Percentiles rank a stretch among this genome's conserved stretches.
These are phyloP conservation scores for Hemistola chrysoprasaria DNA, from an alignment of 2,888 invertebrate genomes.

Conservation along the genomic window DNA sequence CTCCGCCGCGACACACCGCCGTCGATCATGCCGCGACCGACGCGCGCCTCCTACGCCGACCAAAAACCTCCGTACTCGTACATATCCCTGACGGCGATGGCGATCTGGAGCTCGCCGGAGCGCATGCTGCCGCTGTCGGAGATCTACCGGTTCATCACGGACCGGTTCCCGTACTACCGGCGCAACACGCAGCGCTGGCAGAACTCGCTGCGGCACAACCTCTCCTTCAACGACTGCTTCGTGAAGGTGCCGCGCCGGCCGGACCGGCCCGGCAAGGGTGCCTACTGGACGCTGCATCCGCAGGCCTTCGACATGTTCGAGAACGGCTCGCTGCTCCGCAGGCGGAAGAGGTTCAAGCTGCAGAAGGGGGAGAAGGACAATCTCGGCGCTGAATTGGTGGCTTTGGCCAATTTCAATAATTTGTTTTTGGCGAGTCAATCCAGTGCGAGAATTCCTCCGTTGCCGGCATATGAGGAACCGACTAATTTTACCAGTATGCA, in stretches of 20 bases:
- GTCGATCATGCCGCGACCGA: slow-evolving; percentile 92
- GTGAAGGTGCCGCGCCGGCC: slow-evolving; percentile 92
- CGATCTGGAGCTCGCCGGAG: slow-evolving; percentile 98
- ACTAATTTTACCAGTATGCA: slow-evolving; percentile 24
- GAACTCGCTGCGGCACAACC: slow-evolving; percentile 93
- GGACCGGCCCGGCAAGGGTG: slow-evolving; percentile 91
- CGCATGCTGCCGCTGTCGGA: slow-evolving; percentile 92
- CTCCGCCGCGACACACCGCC: slow-evolving; percentile 87
- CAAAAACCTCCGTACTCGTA: slow-evolving; percentile 84
- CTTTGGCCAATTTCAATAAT: slow-evolving; percentile 85
- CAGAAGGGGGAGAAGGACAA: slow-evolving; percentile 47
- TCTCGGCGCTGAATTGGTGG: slow-evolving; percentile 83
- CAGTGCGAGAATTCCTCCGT: slow-evolving; percentile 37
- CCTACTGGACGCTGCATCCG: slow-evolving; percentile 93
- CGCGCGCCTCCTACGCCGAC: slow-evolving; percentile 90
- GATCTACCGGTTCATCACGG: slow-evolving; percentile 91
- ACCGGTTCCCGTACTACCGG: slow-evolving; percentile 93
- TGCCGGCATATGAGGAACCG: slow-evolving; percentile 38
- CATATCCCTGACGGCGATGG: slow-evolving; percentile 85
- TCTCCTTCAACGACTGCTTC: slow-evolving; percentile 98
- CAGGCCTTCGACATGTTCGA: slow-evolving; percentile 93
- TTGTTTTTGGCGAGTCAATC: slow-evolving; percentile 75
- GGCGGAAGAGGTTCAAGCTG: slow-evolving; percentile 92
- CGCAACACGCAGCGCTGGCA: slow-evolving; percentile 94
- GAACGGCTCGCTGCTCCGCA: slow-evolving; percentile 92